Percentiles rank a stretch among this genome's conserved stretches.
These are phyloP conservation scores for Stenurella melanura DNA, from an alignment of 2,888 invertebrate species.

Conservation along the genomic window DNA sequence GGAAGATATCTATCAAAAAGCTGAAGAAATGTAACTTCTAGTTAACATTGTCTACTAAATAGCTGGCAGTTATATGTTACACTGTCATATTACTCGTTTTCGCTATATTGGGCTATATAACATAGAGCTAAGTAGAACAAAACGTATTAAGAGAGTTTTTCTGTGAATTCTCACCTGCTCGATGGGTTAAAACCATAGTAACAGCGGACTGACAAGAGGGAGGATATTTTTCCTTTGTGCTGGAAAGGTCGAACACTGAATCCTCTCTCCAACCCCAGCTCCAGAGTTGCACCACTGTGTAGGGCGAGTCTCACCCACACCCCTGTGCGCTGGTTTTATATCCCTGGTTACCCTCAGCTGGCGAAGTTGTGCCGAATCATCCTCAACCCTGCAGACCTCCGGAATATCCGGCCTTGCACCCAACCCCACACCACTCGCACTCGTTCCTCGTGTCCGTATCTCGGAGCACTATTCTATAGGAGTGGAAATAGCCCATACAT, in stretches of 20 bases:
- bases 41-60: too few species aligned
- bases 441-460: slow-evolving; percentile 64
- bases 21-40: too few species aligned
- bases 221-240: slow-evolving; percentile 65
- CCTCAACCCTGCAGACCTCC: slow-evolving; percentile 71
- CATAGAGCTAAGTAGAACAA: slow-evolving; percentile 15
- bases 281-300: slow-evolving; percentile 50
- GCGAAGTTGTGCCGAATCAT: slow-evolving; percentile 73
- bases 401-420: slow-evolving; percentile 67
- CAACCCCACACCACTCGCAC: slow-evolving; percentile 55
- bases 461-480: slow-evolving; percentile 60
- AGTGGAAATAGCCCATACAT: slow-evolving; percentile 51
- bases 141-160: slow-evolving; percentile 34
- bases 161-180: slow-evolving; percentile 58
- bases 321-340: slow-evolving; percentile 66
- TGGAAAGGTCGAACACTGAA: slow-evolving; percentile 62
- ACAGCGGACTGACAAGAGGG: slow-evolving; percentile 55
- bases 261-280: slow-evolving; percentile 50
- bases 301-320: slow-evolving; percentile 53
- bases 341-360: slow-evolving; percentile 69
- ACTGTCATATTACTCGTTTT: slow-evolving; percentile 11
- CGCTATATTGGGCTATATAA: background rate
- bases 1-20: too few species aligned
- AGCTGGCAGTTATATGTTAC: background rate
- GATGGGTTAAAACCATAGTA: slow-evolving; percentile 64